Percentiles rank a stretch among this genome's conserved stretches.
Evolutionary conservation across 2,797 vertebrate genomes (phyloP).

Genomic region (Squalus acanthias): DNA sequence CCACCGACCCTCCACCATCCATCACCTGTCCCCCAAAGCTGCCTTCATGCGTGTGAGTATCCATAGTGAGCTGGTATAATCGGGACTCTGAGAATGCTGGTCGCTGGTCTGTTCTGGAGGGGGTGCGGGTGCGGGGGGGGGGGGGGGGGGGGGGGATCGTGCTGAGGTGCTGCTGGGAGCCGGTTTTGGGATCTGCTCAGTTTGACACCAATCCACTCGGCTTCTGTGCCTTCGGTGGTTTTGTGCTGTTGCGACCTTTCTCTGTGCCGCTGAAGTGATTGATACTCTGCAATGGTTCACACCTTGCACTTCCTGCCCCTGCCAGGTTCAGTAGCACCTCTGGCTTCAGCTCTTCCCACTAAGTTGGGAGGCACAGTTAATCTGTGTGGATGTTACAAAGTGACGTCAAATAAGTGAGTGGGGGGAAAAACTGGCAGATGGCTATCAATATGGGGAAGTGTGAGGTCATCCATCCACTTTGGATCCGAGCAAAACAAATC

Average conservation of each 20-base stretch:
- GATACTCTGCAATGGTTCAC: neutral
- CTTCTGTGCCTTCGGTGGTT: neutral
- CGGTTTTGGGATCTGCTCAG: constrained; percentile 11
- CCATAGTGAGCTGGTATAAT: neutral
- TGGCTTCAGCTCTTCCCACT: neutral
- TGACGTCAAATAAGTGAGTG: too few species aligned
- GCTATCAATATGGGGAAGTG: neutral
- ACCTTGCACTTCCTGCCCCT: neutral
- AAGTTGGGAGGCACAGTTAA: too few species aligned
- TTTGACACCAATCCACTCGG: neutral
- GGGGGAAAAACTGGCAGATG: neutral
- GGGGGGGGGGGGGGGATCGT: neutral
- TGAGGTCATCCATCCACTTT: neutral
- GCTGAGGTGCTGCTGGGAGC: accelerated
- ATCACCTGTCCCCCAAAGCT: constrained; percentile 74
- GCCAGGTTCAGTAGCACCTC: neutral
- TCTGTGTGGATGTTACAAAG: too few species aligned
- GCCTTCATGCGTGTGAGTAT: constrained; percentile 67
- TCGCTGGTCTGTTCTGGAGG: neutral
- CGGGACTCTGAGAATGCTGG: too few species aligned
- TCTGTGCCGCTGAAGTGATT: neutral
- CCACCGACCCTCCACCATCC: constrained; percentile 65
- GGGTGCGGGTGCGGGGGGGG: neutral
- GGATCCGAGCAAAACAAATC: neutral
- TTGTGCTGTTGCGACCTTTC: neutral